These are phyloP conservation scores for Oryzias woworae DNA, from an alignment of 2,113 vertebrate species.

Conservation along the genomic window DNA sequence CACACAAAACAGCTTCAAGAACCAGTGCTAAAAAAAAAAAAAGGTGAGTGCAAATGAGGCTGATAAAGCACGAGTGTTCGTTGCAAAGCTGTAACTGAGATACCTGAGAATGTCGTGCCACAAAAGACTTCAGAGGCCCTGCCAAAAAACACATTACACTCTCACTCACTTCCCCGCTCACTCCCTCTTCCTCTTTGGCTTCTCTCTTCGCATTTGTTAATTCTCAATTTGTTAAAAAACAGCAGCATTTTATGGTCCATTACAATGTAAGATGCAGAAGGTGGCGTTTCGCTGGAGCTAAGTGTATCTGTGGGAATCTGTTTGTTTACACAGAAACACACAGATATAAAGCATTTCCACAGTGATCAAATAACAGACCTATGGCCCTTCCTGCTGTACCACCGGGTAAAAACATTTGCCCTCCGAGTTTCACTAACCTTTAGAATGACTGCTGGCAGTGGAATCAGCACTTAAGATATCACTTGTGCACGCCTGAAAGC, in stretches of 20 bases:
- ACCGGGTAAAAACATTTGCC: slow-evolving; percentile 50
- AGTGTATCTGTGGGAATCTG: too few species aligned
- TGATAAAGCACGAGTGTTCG: slow-evolving; percentile 34
- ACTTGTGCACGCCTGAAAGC: slow-evolving; percentile 5
- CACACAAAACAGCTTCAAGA: slow-evolving; percentile 3
- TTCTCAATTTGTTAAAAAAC: slow-evolving; percentile 25
- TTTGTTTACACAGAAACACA: too few species aligned
- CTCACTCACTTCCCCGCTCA: slow-evolving; percentile 16
- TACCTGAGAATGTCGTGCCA: slow-evolving; percentile 73
- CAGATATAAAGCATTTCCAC: too few species aligned
- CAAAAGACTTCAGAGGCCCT: slow-evolving; percentile 61
- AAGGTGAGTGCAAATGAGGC: slow-evolving; percentile 34
- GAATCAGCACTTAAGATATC: slow-evolving; percentile 30
- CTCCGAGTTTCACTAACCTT: slow-evolving; percentile 34
- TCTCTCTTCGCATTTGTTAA: slow-evolving; percentile 31
- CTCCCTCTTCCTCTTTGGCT: slow-evolving; percentile 43
- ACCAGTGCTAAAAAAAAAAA: background rate
- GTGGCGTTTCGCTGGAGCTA: too few species aligned
- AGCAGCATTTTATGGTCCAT: slow-evolving; percentile 26
- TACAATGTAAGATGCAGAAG: background rate
- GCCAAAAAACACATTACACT: slow-evolving; percentile 56
- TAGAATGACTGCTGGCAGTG: slow-evolving; percentile 23
- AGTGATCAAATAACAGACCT: too few species aligned
- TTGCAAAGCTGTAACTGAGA: slow-evolving; percentile 66
- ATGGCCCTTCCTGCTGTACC: slow-evolving; percentile 37